A percentile compares a stretch with the other conserved stretches of the same genome.
Conservation (phyloP, 2,888 invertebrate species). For the Drosophila diplacantha region DNA sequence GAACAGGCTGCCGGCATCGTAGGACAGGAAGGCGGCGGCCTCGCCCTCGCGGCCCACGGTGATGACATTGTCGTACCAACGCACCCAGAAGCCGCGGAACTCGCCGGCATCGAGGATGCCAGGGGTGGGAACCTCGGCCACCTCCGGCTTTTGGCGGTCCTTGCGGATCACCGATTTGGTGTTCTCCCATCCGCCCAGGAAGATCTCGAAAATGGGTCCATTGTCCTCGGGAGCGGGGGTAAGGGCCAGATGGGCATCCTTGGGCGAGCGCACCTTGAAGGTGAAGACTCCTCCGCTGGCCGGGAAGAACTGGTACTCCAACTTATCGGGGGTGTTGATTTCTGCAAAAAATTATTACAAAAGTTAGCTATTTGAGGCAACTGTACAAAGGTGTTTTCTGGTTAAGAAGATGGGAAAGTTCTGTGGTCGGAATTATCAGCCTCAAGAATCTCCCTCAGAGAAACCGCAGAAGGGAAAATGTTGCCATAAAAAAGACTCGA, state of each 20-base stretch:
- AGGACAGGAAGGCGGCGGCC: conserved; percentile 84
- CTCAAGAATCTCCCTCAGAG: conserved; percentile 18
- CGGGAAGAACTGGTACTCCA: conserved; percentile 90
- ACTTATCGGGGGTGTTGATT: conserved; percentile 86
- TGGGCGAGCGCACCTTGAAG: conserved; percentile 87
- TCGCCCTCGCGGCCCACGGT: conserved; percentile 87
- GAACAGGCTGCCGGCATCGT: conserved; percentile 85
- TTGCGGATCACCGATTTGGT: conserved; percentile 89
- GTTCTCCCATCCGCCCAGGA: conserved; percentile 94
- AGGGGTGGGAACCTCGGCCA: conserved; percentile 84
- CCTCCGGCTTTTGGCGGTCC: conserved; percentile 87
- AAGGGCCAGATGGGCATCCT: conserved; percentile 92
- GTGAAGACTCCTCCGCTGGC: conserved; percentile 83
- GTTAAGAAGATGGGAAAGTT: conserved; percentile 13
- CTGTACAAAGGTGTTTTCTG: conserved; percentile 9
- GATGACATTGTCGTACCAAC: conserved; percentile 85
- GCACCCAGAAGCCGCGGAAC: conserved; percentile 90
- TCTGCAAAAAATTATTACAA: conserved; percentile 80
- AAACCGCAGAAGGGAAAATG: conserved; percentile 16
- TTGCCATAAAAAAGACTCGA: conserved; percentile 15
- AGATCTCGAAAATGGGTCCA: conserved; percentile 90
- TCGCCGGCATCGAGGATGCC: conserved; percentile 85
- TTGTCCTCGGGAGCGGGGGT: conserved; percentile 84
- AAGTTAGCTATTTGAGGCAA: not conserved
- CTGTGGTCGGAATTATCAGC: conserved; percentile 9